Percentiles rank a stretch among this genome's conserved stretches.
phyloP scores from a whole-genome alignment of 2,888 invertebrate species.

The Caradrina clavipalpis region DNA sequence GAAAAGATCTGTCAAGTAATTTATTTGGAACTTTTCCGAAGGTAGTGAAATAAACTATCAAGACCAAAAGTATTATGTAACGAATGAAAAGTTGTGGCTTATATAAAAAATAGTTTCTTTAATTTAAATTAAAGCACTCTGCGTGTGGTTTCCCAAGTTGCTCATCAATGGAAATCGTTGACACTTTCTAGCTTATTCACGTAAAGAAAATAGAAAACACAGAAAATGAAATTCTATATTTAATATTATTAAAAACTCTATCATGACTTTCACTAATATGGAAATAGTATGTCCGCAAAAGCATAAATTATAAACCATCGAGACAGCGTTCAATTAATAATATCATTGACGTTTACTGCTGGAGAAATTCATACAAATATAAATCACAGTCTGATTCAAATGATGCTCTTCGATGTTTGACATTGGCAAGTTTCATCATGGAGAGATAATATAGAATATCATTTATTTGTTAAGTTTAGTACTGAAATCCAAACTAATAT shows the following conservation, averaged over 20 bases:
- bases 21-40: too few relatives aligned
- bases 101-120: too few relatives aligned
- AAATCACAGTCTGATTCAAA: slow-evolving; percentile 51
- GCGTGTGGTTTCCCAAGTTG: background rate
- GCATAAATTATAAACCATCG: slow-evolving; percentile 46
- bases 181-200: background rate
- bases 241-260: slow-evolving; percentile 20
- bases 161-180: slow-evolving; percentile 2
- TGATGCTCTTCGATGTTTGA: slow-evolving; percentile 19
- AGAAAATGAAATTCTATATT: background rate
- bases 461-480: background rate
- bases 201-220: slow-evolving; percentile 21
- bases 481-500: background rate
- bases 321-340: slow-evolving; percentile 53
- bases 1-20: too few relatives aligned
- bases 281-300: slow-evolving; percentile 36
- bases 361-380: slow-evolving; percentile 56
- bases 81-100: too few relatives aligned
- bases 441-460: background rate
- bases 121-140: too few relatives aligned
- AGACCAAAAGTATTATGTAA: too few relatives aligned
- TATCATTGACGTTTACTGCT: slow-evolving; percentile 53
- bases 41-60: too few relatives aligned
- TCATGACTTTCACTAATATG: slow-evolving; percentile 64
- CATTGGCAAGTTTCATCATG: slow-evolving; percentile 1